Evolutionary conservation across 92 coral and sea anemone species (phyloP), one percentile per base, ranked within the genome.

Genomic region (Micromussa lordhowensis): DNA sequence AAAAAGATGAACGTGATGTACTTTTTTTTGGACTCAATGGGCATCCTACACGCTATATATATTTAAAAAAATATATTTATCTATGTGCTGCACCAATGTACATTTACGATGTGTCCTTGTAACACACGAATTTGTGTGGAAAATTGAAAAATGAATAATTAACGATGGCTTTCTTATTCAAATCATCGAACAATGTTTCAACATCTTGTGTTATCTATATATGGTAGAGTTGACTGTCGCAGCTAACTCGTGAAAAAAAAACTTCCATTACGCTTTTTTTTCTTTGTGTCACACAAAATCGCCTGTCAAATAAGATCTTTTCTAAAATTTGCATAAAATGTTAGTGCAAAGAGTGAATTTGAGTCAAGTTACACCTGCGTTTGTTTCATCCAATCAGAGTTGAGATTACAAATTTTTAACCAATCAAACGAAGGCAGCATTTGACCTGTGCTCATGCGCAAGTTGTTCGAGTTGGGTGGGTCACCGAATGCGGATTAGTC

Each of bases 401-500:
- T 12, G 11, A 21, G 54, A 58, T 24, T 55, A 54, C 31, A 59
- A 40, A 34, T 57, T 84, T 57, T 76, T 15, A 54, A 34, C 88
- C 81, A 84, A 84, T 84, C 71, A 32, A 19, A 68, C 40, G 58
- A 4, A n/a, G 59, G 58, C 59, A 73, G 28, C 26, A 2, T 73
- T 6, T 29, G 29, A 11, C 31, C 3, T 34, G 24, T 32, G 36
- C 21, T 59, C 70, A n/a, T 73, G 72, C 48, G 49, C 48, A 35
- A 28, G 17, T 72, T 7, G 51, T 69, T 11, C 14, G 11, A 48
- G 5, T 36, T 84, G 81, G 88, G 88, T 73, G 88, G 80, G 80
- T 73, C 88, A 58, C 28, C 10, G 34, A 30, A 69, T 22, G 61
- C 32, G n/a, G 26, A 35, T 35, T 24, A 13, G 49, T 58, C 40